Evolutionary conservation across 2,888 invertebrate species (phyloP), one percentile per base, ranked within the genome.

Genomic region (Lepidochrysops patricia): DNA sequence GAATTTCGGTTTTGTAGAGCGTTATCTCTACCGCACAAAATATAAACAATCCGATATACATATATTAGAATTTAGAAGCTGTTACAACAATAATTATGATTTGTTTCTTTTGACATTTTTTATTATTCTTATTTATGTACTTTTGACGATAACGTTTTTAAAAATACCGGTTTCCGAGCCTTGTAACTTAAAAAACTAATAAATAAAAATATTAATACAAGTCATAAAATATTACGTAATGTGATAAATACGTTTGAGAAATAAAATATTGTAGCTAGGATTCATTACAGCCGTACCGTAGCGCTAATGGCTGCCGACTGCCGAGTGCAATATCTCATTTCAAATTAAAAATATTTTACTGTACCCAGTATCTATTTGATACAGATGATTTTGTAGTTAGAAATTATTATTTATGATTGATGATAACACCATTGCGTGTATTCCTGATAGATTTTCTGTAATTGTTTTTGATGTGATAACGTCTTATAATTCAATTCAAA

Each of bases 261-360:
- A 43, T 43, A 43, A 19, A 43, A 43, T 43, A 43, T 43, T 43
- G 43, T 19, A 23, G 43, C 43, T 19, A 19, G 43, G 43, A 43
- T 19, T 43, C 43, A 23, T 43, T 43, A 43, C 12, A 43, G 43
- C 19, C 43, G 43, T 29, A 9, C 29, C 29, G 29, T 9, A 15
- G 19, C 52, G 26, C 27, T 52, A 52, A 52, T 52, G 52, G 52
- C 27, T 27, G 13, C 34, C 34, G 29, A 29, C 4, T 5, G 4
- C 13, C 50, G 52, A n/a, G 13, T 52, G 52, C 52, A 52, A 52
- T 52, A 52, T 52, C 52, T 52, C 52, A 27, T 52, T 26, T 13
- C 26, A 52, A 52, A 27, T 52, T 52, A 52, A 52, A 52, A 52
- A 52, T 50, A 50, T 26, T 52, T 52, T 27, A 52, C 9, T 26